A percentile compares a stretch with the other conserved stretches of the same genome.
These are phyloP conservation scores for Saccostrea glomerata DNA, from an alignment of 1,140 invertebrate genomes.

Conservation along the genomic window DNA sequence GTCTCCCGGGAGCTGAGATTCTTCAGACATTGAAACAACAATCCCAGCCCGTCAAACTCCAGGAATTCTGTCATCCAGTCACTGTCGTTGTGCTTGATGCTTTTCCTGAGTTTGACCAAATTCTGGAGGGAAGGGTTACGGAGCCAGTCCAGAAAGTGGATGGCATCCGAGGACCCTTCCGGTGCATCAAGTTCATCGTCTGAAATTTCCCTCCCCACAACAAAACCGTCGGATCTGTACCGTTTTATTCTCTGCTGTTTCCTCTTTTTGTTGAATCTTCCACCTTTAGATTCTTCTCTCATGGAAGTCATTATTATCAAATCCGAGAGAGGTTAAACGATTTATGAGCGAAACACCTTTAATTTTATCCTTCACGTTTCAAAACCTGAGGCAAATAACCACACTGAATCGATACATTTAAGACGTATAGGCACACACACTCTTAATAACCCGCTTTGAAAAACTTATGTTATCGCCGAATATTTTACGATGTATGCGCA, in stretches of 20 bases:
- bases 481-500: slow-evolving; percentile 1
- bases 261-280: slow-evolving; percentile 63
- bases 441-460: neutral
- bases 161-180: slow-evolving; percentile 59
- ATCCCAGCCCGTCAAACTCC: slow-evolving; percentile 78
- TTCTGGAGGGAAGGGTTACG: slow-evolving; percentile 73
- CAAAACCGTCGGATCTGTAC: slow-evolving; percentile 72
- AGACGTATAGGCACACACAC: neutral
- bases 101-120: slow-evolving; percentile 69
- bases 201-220: slow-evolving; percentile 67
- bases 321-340: neutral
- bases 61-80: slow-evolving; percentile 81
- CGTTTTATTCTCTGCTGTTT: slow-evolving; percentile 69
- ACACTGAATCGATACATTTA: neutral
- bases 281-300: slow-evolving; percentile 44
- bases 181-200: slow-evolving; percentile 62
- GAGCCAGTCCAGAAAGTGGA: slow-evolving; percentile 72
- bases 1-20: slow-evolving; percentile 74
- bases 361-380: slow-evolving; percentile 19
- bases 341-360: neutral
- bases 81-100: slow-evolving; percentile 74
- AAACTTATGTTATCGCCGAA: slow-evolving; percentile 1
- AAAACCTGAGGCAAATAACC: neutral
- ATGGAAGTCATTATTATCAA: slow-evolving; percentile 11
- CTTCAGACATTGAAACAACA: slow-evolving; percentile 80